phyloP scores from a whole-genome alignment of 2,113 vertebrate genomes.

The Ancistrus triradiatus region DNA sequence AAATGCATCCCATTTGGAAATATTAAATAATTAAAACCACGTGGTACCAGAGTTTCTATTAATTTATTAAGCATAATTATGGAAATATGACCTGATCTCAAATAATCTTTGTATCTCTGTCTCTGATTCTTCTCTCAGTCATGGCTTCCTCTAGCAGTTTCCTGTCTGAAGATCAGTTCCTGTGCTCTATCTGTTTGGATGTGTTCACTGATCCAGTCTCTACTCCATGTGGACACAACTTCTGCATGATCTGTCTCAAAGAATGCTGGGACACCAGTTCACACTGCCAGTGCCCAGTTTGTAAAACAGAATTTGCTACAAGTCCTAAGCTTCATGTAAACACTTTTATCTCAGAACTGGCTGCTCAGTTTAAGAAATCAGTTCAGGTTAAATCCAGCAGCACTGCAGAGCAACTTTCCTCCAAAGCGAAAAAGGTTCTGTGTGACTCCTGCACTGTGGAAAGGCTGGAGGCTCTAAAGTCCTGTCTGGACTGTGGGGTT shows the following conservation, averaged over 20 bases:
- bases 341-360: conserved; percentile 30
- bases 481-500: conserved; percentile 16
- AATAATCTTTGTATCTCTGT: too few relatives aligned
- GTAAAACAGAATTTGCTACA: background rate
- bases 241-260: conserved; percentile 20
- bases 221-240: conserved; percentile 36
- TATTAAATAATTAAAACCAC: too few relatives aligned
- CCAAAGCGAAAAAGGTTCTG: background rate
- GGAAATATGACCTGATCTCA: too few relatives aligned
- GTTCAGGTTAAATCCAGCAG: conserved; percentile 9
- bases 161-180: conserved; percentile 21
- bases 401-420: background rate
- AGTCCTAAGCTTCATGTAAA: conserved; percentile 16
- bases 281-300: conserved; percentile 19
- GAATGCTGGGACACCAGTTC: conserved; percentile 19
- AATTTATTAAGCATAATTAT: too few relatives aligned
- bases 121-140: background rate
- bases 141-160: conserved; percentile 23
- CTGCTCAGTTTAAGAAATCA: conserved; percentile 20
- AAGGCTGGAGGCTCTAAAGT: conserved; percentile 15
- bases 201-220: conserved; percentile 28
- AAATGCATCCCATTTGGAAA: too few relatives aligned
- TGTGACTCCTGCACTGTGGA: conserved; percentile 13
- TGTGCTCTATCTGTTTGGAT: conserved; percentile 24
- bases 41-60: too few relatives aligned